These are phyloP conservation scores for Capitella teleta DNA, from an alignment of 1,140 invertebrate genomes.

Conservation along the genomic window DNA sequence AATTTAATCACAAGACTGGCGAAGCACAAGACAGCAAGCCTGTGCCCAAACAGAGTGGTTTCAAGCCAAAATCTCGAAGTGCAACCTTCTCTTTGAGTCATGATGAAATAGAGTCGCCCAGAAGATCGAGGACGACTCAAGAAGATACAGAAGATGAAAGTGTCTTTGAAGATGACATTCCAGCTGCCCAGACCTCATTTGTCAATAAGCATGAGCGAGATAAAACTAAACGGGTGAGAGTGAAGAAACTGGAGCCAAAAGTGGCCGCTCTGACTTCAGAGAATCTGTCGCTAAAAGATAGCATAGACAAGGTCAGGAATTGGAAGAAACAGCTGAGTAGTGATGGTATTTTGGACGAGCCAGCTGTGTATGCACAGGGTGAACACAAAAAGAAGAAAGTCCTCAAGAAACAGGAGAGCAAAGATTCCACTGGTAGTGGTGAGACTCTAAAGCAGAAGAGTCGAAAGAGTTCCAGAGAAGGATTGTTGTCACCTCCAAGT, in stretches of 20 bases:
- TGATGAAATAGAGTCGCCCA: background rate
- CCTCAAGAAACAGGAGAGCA: too few relatives aligned
- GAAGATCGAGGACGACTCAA: background rate
- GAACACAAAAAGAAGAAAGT: too few relatives aligned
- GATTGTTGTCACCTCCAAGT: too few relatives aligned
- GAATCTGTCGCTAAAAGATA: conserved; percentile 31
- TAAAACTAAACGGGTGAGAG: background rate
- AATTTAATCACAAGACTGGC: conserved; percentile 21
- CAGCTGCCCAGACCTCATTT: background rate
- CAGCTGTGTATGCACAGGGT: too few relatives aligned
- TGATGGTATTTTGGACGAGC: too few relatives aligned
- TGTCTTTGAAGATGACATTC: background rate
- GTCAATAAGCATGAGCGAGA: background rate
- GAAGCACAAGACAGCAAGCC: conserved; percentile 6
- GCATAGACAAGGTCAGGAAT: conserved; percentile 32
- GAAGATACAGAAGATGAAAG: background rate
- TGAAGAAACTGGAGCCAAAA: background rate
- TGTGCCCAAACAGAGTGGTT: conserved; percentile 4
- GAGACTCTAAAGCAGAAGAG: too few relatives aligned
- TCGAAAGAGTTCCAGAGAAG: too few relatives aligned
- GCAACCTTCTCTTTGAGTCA: too few relatives aligned
- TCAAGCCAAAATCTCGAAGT: too few relatives aligned
- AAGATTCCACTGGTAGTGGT: too few relatives aligned
- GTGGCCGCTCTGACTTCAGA: conserved; percentile 28
- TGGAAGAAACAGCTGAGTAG: conserved; percentile 17